Evolutionary conservation across 92 coral and sea anemone genomes (phyloP).

Genomic region (Micromussa lordhowensis): DNA sequence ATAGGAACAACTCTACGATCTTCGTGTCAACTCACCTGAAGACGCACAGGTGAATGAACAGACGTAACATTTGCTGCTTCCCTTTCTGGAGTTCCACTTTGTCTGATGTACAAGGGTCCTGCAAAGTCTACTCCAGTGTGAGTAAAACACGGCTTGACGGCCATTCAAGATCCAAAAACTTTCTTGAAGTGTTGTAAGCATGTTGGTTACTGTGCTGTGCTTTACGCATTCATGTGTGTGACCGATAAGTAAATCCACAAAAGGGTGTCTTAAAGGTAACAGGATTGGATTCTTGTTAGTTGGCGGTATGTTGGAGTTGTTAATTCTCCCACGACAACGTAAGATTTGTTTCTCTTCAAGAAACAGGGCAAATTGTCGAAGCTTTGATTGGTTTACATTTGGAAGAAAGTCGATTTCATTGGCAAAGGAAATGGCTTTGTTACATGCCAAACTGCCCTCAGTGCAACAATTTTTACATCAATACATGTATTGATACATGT

Average conservation of each 20-base stretch:
- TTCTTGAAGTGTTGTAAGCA: conserved; percentile 10
- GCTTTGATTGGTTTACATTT: too few species aligned
- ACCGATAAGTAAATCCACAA: conserved; percentile 16
- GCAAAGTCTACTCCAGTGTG: conserved; percentile 27
- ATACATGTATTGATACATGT: too few species aligned
- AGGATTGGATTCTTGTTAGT: conserved; percentile 54
- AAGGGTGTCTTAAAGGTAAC: conserved; percentile 43
- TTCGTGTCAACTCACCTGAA: conserved; percentile 34
- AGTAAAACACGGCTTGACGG: conserved; percentile 2
- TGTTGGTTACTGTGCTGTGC: conserved; percentile 18
- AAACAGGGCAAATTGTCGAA: too few species aligned
- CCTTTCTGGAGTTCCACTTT: neutral
- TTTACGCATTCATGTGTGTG: conserved; percentile 13
- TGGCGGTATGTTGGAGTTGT: neutral
- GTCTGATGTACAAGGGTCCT: neutral
- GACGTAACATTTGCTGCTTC: conserved; percentile 20
- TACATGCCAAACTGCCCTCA: too few species aligned
- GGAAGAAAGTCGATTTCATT: too few species aligned
- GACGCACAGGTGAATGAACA: conserved; percentile 57
- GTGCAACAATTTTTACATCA: too few species aligned
- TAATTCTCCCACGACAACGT: too few species aligned
- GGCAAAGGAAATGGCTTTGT: too few species aligned
- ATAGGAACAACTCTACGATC: conserved; percentile 25
- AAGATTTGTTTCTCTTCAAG: too few species aligned
- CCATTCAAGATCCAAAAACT: neutral